Evolutionary conservation across 1,140 invertebrate species (phyloP).

Genomic region (Neoseiulus cucumeris): DNA sequence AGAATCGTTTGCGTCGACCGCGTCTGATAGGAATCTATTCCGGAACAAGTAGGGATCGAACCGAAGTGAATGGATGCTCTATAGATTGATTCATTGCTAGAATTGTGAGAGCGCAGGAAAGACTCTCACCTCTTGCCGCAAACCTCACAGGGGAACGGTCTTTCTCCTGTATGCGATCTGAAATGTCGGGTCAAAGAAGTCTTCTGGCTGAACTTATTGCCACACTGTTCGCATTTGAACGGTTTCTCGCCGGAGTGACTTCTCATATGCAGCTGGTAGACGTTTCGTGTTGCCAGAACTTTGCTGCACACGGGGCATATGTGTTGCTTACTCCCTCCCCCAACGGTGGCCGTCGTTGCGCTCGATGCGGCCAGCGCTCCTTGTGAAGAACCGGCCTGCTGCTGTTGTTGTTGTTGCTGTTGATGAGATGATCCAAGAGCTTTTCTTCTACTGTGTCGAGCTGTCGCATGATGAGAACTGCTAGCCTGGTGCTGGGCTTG

Average conservation of each 20-base stretch:
- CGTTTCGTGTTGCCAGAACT: conserved; percentile 21
- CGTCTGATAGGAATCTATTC: no score
- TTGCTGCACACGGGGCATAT: conserved; percentile 20
- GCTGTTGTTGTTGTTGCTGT: not conserved
- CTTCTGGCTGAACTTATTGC: conserved; percentile 52
- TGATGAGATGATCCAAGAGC: no score
- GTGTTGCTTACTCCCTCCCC: conserved; percentile 21
- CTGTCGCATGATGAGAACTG: no score
- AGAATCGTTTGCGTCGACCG: no score
- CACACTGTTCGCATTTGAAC: conserved; percentile 83
- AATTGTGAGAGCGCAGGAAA: not conserved
- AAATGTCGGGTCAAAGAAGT: conserved; percentile 47
- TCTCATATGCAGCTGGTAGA: conserved; percentile 32
- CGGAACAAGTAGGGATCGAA: no score
- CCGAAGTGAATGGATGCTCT: no score
- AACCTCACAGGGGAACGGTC: conserved; percentile 39
- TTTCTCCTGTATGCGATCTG: conserved; percentile 42
- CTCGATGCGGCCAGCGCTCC: not conserved
- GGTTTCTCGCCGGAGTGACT: conserved; percentile 48
- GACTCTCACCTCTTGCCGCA: conserved; percentile 2
- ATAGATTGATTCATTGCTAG: no score
- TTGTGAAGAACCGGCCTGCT: not conserved
- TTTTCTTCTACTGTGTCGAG: no score
- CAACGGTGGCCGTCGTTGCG: conserved; percentile 7
- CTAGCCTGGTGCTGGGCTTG: no score